phyloP scores from a whole-genome alignment of 2,888 invertebrate species.

The Seladonia tumulorum region DNA sequence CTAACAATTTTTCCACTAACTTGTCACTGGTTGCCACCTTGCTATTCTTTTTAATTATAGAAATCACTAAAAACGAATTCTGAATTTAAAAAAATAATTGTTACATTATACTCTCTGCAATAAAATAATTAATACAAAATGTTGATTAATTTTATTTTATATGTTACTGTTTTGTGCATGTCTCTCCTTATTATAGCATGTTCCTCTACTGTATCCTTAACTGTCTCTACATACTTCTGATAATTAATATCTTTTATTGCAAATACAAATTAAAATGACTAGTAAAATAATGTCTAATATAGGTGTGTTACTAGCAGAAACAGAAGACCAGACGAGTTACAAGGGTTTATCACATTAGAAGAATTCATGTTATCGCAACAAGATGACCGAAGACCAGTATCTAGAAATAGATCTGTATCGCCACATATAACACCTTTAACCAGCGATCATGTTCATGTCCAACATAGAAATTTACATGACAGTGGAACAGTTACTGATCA shows the following conservation, averaged over 20 bases:
- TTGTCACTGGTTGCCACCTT: neutral
- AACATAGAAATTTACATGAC: slow-evolving; percentile 73
- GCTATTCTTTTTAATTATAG: neutral
- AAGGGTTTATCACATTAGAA: slow-evolving; percentile 90
- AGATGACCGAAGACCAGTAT: slow-evolving; percentile 87
- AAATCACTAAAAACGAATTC: slow-evolving; percentile 8
- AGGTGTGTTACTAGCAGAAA: slow-evolving; percentile 50
- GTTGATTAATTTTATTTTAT: slow-evolving; percentile 50
- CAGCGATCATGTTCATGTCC: slow-evolving; percentile 79
- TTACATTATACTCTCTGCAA: slow-evolving; percentile 35
- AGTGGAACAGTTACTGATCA: slow-evolving; percentile 51
- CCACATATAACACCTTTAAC: slow-evolving; percentile 73
- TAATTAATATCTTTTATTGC: neutral
- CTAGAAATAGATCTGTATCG: slow-evolving; percentile 65
- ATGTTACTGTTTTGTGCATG: slow-evolving; percentile 49
- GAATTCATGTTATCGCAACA: slow-evolving; percentile 92
- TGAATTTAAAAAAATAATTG: slow-evolving; percentile 28
- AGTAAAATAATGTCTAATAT: slow-evolving; percentile 38
- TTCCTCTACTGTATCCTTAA: slow-evolving; percentile 26
- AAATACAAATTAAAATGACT: slow-evolving; percentile 8
- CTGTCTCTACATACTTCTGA: neutral
- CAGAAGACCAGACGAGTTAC: slow-evolving; percentile 86
- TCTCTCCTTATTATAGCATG: slow-evolving; percentile 27
- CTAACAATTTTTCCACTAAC: slow-evolving; percentile 27
- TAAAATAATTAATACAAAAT: slow-evolving; percentile 42